Base-by-base conservation (phyloP, 2,888 invertebrate genomes). In the Xiphydria camelus region DNA sequence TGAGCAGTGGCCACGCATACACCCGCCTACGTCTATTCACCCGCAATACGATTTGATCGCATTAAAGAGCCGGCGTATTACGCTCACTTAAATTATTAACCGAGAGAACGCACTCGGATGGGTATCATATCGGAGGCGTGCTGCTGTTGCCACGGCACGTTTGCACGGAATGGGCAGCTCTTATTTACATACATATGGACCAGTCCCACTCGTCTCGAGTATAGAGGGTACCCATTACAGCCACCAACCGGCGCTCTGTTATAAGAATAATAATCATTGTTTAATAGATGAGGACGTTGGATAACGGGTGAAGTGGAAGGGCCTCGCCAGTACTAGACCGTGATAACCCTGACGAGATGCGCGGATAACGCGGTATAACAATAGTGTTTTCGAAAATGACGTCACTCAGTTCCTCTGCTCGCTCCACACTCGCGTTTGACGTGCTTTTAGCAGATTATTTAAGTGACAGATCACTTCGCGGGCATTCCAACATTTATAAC, bases 391-490 rank as follows among this genome's bases (percentile, higher is more conserved):
- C 5, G 9, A 33, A 15, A 18, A 15, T 58, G 57, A 62, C 55
- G 58, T 62, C 61, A 62, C 41, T 29, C 14, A n/a, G n/a, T n/a
- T n/a, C n/a, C n/a, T n/a, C n/a, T n/a, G 22, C 26, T 35, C 37
- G 35, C 49, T 46, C 44, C 48, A 39, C 49, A 45, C 36, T 12
- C 39, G 23, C 40, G 26, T 14, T 26, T 26, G n/a, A n/a, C 14
- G 35, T 35, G 53, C 50, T 59, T 59, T 61, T 53, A 50, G 53
- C 26, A 44, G 47, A 57, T 63, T 62, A 62, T 63, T 62, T 61
- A 62, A 61, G 57, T 57, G 61, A 59, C 57, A 55, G 48, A 54
- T 52, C 45, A 46, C 47, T 54, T 56, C 48, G 45, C 47, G 50
- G 55, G 46, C 53, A 51, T 55, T 49, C 48, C 47, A 42, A 46